Percentiles rank a stretch among this genome's conserved stretches.
Conservation (phyloP, 2,888 invertebrate genomes). For the Mystacides longicornis region DNA sequence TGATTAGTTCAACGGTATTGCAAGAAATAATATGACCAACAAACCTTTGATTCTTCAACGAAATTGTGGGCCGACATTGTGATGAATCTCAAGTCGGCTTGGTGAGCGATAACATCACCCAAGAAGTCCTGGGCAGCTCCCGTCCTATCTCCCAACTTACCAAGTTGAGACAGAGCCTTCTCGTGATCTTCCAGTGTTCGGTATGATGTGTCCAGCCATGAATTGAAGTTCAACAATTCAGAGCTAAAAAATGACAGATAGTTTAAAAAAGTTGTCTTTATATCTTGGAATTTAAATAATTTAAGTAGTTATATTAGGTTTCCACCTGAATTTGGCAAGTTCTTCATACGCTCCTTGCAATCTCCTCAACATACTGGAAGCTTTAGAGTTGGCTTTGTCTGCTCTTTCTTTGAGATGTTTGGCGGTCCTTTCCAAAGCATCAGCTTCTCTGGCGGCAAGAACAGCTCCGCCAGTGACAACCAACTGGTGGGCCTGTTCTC, state of each 20-base stretch:
- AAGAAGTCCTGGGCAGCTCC: slow-evolving; percentile 85
- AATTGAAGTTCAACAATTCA: slow-evolving; percentile 72
- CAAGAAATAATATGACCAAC: no score
- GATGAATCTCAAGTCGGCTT: slow-evolving; percentile 91
- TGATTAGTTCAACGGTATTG: background rate
- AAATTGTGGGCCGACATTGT: slow-evolving; percentile 96
- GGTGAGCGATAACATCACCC: slow-evolving; percentile 90
- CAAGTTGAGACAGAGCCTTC: slow-evolving; percentile 68
- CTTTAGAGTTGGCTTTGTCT: slow-evolving; percentile 73
- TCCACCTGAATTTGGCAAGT: slow-evolving; percentile 70
- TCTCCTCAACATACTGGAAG: slow-evolving; percentile 68
- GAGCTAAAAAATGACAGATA: slow-evolving; percentile 41
- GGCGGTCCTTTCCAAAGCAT: slow-evolving; percentile 79
- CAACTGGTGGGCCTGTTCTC: slow-evolving; percentile 85
- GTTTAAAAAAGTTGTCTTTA: background rate
- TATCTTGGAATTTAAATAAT: no score
- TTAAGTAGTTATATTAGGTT: no score
- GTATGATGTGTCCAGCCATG: slow-evolving; percentile 78
- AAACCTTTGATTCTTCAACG: slow-evolving; percentile 88
- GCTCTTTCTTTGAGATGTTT: slow-evolving; percentile 75
- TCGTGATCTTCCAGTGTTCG: slow-evolving; percentile 80
- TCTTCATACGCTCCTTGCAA: slow-evolving; percentile 78
- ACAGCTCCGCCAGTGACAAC: slow-evolving; percentile 86
- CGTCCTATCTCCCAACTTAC: slow-evolving; percentile 54
- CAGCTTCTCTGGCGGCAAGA: slow-evolving; percentile 72